Conservation (phyloP, 2,797 vertebrate species). For the Chiroxiphia lanceolata region DNA sequence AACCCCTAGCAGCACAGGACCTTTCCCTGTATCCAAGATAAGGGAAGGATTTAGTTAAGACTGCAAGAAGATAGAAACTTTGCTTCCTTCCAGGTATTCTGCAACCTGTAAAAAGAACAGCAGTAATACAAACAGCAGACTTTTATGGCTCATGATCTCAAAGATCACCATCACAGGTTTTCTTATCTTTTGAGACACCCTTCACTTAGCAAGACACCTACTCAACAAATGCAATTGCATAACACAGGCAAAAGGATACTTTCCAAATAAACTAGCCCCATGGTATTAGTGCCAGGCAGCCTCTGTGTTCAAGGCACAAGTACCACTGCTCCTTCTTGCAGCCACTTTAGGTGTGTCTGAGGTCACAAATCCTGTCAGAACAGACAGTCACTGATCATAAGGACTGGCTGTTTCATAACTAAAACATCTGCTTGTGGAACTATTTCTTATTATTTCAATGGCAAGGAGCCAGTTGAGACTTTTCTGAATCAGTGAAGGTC, state of each 20-base stretch:
- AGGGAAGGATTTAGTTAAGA: not conserved
- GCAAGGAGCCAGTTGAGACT: not conserved
- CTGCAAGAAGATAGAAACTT: not conserved
- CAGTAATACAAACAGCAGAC: not conserved
- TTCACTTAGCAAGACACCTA: not conserved
- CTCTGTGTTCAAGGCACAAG: not conserved
- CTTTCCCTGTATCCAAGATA: accelerated
- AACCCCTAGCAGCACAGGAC: not conserved
- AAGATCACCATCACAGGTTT: not conserved
- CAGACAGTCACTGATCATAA: not conserved
- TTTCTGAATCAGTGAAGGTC: not conserved
- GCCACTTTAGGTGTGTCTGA: not conserved
- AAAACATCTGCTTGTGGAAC: not conserved
- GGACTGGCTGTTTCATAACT: not conserved
- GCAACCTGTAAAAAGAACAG: not conserved
- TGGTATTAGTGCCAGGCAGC: not conserved
- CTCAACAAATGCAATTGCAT: not conserved
- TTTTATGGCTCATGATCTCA: not conserved
- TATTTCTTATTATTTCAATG: not conserved
- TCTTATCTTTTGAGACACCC: not conserved
- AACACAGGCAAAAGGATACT: not conserved
- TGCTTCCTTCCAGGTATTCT: not conserved
- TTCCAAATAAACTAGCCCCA: not conserved
- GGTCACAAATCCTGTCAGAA: not conserved
- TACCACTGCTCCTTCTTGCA: not conserved